Conservation (phyloP, 2,888 invertebrate species). For the Eupelmus urozonus region DNA sequence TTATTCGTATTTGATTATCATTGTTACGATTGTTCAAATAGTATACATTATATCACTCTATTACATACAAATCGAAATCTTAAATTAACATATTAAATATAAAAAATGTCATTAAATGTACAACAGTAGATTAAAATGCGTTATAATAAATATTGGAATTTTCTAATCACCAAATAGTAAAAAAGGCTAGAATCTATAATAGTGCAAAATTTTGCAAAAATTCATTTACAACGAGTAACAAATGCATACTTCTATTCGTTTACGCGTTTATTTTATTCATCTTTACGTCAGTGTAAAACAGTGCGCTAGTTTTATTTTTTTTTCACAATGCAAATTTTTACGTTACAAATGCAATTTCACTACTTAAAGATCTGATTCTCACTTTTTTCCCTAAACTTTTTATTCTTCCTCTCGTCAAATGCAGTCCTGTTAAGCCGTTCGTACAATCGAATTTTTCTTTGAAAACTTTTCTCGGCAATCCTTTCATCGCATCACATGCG, state of each 20-base stretch:
- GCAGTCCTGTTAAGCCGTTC: neutral
- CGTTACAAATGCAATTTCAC: neutral
- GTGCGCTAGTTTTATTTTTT: conserved; percentile 21
- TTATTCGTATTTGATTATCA: neutral
- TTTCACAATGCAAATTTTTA: neutral
- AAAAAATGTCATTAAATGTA: conserved; percentile 15
- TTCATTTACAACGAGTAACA: conserved; percentile 20
- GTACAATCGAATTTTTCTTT: neutral
- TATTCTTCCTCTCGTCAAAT: too few relatives aligned
- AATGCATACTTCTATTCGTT: neutral
- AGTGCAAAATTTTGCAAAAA: conserved; percentile 39
- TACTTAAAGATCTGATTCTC: neutral
- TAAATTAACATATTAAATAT: conserved; percentile 16
- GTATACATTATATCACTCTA: neutral
- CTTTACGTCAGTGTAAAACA: conserved; percentile 27
- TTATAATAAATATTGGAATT: conserved; percentile 15
- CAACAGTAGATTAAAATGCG: conserved; percentile 10
- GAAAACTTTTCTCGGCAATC: neutral
- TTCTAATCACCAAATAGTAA: conserved; percentile 15
- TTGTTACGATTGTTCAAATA: conserved; percentile 9
- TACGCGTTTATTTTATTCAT: neutral
- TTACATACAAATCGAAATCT: neutral
- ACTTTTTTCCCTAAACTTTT: neutral
- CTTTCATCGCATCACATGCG: conserved; percentile 24
- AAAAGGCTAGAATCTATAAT: conserved; percentile 28